Evolutionary conservation across 2,797 vertebrate genomes (phyloP).

Genomic region (Capromys pilorides): DNA sequence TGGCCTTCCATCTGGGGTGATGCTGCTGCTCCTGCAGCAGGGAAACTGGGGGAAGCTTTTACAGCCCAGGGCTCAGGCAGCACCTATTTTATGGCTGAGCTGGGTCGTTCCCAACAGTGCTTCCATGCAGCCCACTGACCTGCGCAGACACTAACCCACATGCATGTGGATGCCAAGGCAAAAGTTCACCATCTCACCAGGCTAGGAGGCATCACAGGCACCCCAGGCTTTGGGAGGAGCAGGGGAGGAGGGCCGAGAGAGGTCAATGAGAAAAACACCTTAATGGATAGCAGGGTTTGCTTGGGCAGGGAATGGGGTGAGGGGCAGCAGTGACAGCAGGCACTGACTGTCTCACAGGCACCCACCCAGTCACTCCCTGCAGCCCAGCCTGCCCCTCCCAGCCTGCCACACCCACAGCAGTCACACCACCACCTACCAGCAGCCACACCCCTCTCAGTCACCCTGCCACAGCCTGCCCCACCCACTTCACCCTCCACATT

Average conservation of each 20-base stretch:
- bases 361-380: conserved; percentile 33
- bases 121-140: background rate
- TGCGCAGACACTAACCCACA: too few relatives aligned
- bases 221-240: background rate
- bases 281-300: too few relatives aligned
- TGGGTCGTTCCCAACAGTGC: background rate
- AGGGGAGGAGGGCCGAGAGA: background rate
- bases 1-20: background rate
- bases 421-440: conserved; percentile 52
- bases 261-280: background rate
- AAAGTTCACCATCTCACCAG: background rate
- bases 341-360: background rate
- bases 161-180: background rate
- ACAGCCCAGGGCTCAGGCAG: background rate
- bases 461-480: conserved; percentile 9
- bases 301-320: background rate
- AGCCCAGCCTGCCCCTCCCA: conserved; percentile 54
- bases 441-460: conserved; percentile 59
- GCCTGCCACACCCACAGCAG: conserved; percentile 43
- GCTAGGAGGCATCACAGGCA: background rate
- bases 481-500: conserved; percentile 67
- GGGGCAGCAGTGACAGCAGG: background rate
- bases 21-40: fast-evolving
- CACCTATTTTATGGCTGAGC: background rate
- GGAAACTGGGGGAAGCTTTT: background rate